Conservation (phyloP, 2,113 vertebrate genomes). For the Anas platyrhynchos region DNA sequence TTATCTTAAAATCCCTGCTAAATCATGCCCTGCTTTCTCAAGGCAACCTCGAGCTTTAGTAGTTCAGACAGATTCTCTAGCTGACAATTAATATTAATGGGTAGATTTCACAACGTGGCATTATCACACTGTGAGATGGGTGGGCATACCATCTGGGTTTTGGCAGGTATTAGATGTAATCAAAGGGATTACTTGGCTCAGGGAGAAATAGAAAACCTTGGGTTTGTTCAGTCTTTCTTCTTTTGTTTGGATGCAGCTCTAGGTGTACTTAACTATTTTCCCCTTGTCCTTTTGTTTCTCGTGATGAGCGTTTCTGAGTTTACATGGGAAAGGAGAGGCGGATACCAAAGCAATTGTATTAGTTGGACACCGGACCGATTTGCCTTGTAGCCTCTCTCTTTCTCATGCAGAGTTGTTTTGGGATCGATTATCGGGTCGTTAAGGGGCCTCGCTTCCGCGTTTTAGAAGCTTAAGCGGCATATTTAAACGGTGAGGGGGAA, state of each 20-base stretch:
- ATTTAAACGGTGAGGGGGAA: background rate
- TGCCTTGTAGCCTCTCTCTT: background rate
- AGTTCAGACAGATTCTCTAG: constrained; percentile 89
- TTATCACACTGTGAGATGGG: constrained; percentile 96
- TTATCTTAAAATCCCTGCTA: constrained; percentile 91
- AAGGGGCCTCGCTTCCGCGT: background rate
- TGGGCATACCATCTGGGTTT: constrained; percentile 94
- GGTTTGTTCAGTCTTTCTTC: constrained; percentile 79
- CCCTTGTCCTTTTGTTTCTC: constrained; percentile 68
- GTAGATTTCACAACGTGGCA: constrained; percentile 93
- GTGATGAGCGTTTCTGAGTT: constrained; percentile 58
- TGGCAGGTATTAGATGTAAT: constrained; percentile 99
- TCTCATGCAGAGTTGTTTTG: background rate
- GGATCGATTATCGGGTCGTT: constrained; percentile 34
- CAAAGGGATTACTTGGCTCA: constrained; percentile 95
- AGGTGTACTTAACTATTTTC: constrained; percentile 74
- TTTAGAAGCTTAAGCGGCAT: background rate
- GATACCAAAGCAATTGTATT: background rate
- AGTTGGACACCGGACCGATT: background rate
- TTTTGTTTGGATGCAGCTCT: constrained; percentile 81
- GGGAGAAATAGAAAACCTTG: constrained; percentile 87
- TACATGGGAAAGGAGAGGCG: background rate
- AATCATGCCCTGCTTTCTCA: constrained; percentile 85
- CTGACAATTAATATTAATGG: constrained; percentile 96
- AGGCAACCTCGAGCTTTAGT: constrained; percentile 88